These are phyloP conservation scores for Stenchaetothrips biformis DNA, from an alignment of 2,888 invertebrate genomes.

Conservation along the genomic window DNA sequence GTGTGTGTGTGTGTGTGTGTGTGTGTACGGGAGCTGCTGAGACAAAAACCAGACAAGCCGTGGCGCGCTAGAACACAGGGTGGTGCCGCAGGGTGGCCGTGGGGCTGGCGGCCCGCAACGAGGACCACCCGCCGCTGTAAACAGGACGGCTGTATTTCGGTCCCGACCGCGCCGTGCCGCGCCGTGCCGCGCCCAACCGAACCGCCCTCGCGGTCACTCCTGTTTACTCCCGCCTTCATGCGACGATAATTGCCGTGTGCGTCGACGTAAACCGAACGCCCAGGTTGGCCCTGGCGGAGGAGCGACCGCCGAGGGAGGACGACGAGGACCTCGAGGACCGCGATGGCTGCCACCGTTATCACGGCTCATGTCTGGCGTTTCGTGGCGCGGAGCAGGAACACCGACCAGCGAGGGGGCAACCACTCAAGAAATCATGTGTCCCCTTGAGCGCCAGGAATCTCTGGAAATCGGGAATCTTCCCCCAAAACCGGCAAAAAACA, in stretches of 20 bases:
- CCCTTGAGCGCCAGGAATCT: too few species aligned
- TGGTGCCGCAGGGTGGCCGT: not conserved
- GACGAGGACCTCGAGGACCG: not conserved
- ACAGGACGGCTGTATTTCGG: not conserved
- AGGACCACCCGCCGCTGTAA: not conserved
- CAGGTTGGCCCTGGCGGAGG: not conserved
- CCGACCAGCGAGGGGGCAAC: too few species aligned
- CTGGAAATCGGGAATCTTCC: too few species aligned
- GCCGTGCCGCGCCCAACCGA: not conserved
- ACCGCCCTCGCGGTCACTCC: not conserved
- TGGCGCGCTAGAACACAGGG: too few species aligned
- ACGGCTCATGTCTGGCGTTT: not conserved
- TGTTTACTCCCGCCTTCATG: not conserved
- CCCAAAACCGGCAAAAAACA: too few species aligned
- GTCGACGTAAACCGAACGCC: not conserved
- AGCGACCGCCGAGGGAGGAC: not conserved
- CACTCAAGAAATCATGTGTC: too few species aligned
- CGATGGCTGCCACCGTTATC: not conserved
- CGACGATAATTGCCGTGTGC: not conserved
- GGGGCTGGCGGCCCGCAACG: not conserved
- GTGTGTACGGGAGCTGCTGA: too few species aligned
- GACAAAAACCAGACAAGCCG: too few species aligned
- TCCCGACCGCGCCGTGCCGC: not conserved
- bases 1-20: not conserved
- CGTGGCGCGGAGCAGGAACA: too few species aligned